Evolutionary conservation across 2,888 invertebrate genomes (phyloP), one percentile per base, ranked within the genome.

Genomic region (Oligia latruncula): DNA sequence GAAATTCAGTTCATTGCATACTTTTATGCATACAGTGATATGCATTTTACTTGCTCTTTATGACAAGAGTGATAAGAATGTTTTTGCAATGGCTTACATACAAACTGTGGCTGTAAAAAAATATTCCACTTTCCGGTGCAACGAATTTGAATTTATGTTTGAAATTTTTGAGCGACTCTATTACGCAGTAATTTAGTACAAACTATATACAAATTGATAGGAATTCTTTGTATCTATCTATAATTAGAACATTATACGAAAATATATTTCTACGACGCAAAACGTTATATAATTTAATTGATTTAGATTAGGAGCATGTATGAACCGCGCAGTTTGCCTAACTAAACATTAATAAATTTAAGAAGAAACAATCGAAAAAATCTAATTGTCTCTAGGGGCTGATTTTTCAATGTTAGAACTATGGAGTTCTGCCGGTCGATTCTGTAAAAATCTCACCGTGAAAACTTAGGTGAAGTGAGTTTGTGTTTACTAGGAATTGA

Each of bases 1-100:
- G 93, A 93, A 91, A 91, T 91, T 91, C 90, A 92, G 92, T 92
- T 93, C 92, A 90, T 92, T 92, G 91, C 90, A 92, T 92, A 86
- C 87, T 70, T 77, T 76, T 81, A n/a, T 65, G 66, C 84, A 78
- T 64, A 83, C 17, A 49, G 5, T 35, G 13, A 11, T 55, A 62
- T 81, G 65, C 77, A 73, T 64, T 68, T 52, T 46, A 83, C 4
- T 49, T 83, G 43, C 49, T 60, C 68, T 74, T 70, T 89, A 89
- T 72, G 17, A 0, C 0, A 29, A 46, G 23, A 0, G 6, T 0
- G 0, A 46, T 89, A 84, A 70, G 66, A 68, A 55, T 58, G 52
- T 17, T 67, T 84, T 78, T 86, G 17, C 68, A 60, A 23, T 80
- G 58, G 13, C 23, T 70, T 65, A 52, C 3, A 13, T 60, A 13